Conservation (phyloP, 2,888 invertebrate species). For the Drosophila atroscutellata region DNA sequence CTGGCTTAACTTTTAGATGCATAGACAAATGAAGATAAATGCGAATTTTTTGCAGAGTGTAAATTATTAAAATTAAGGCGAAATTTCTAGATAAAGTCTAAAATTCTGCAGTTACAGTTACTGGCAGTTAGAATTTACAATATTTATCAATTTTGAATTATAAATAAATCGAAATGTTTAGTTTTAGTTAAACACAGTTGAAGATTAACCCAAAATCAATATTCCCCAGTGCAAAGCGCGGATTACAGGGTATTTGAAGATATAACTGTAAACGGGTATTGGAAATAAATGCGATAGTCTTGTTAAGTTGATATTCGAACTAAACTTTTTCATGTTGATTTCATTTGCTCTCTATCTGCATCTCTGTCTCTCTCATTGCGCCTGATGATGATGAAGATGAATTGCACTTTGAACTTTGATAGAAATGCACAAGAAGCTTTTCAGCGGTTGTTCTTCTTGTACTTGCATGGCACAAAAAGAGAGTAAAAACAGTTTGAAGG, state of each 20-base stretch:
- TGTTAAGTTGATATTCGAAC: conserved; percentile 53
- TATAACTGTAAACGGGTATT: conserved; percentile 47
- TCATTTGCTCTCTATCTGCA: conserved; percentile 30
- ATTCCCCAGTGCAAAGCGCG: not conserved
- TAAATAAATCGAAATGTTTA: not conserved
- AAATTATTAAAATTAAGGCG: conserved; percentile 7
- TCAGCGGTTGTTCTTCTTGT: conserved; percentile 18
- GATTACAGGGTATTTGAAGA: conserved; percentile 18
- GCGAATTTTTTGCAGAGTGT: conserved; percentile 24
- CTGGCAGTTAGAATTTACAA: not conserved
- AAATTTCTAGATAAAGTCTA: not conserved
- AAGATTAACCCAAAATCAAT: not conserved
- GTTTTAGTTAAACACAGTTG: not conserved
- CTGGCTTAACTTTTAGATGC: conserved; percentile 13
- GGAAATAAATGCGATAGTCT: conserved; percentile 60
- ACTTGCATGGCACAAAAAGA: conserved; percentile 4
- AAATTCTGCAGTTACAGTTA: no score
- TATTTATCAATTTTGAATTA: not conserved
- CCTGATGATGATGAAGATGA: conserved; percentile 71
- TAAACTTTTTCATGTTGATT: conserved; percentile 54
- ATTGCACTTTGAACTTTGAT: conserved; percentile 77
- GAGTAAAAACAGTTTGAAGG: conserved; percentile 28
- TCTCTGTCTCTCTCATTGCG: conserved; percentile 12
- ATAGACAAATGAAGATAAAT: conserved; percentile 78
- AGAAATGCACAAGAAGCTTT: conserved; percentile 60